Evolutionary conservation across 2,113 vertebrate genomes (phyloP).

Genomic region (Hypocryptadius cinnamomeus): DNA sequence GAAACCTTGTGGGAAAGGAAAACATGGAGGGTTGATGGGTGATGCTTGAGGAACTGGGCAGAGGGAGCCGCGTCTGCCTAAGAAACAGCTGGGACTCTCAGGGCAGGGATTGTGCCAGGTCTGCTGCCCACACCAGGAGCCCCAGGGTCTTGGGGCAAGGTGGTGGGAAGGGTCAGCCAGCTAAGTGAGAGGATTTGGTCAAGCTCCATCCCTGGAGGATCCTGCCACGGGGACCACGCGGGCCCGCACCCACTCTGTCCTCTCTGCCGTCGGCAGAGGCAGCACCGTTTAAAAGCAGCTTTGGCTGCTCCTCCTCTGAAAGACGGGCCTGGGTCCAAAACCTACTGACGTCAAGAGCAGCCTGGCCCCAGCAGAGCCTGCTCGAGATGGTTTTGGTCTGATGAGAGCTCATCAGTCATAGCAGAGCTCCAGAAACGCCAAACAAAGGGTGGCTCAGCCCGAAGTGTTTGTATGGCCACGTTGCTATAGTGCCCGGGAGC

Average conservation of each 20-base stretch:
- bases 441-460: background rate
- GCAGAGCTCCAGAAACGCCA: conserved; percentile 15
- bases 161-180: background rate
- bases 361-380: background rate
- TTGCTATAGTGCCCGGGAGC: background rate
- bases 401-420: conserved; percentile 31
- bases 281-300: background rate
- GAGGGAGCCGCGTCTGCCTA: accelerated
- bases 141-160: background rate
- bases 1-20: background rate
- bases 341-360: conserved; percentile 37
- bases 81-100: background rate
- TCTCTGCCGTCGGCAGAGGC: accelerated
- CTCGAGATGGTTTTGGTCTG: conserved; percentile 2
- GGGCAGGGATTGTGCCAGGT: background rate
- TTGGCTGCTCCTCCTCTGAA: conserved; percentile 6
- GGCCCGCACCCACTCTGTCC: background rate
- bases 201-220: background rate
- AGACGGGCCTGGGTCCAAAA: conserved; percentile 14
- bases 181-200: background rate
- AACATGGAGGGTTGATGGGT: background rate
- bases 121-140: background rate
- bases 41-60: background rate
- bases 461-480: background rate
- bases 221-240: background rate